phyloP scores from a whole-genome alignment of 2,888 invertebrate genomes.

The Hyposoter didymator region DNA sequence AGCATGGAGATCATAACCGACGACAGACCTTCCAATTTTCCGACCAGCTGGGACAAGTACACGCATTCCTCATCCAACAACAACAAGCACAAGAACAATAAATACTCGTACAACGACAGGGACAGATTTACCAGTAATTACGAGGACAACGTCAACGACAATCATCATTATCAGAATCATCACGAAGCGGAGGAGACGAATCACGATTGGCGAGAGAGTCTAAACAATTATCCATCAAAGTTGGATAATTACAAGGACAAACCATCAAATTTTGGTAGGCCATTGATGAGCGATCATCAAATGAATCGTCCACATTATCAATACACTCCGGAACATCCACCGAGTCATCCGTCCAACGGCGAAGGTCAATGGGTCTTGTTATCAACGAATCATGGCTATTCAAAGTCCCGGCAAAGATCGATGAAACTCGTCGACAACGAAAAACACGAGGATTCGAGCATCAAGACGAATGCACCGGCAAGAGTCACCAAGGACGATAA shows the following conservation, averaged over 20 bases:
- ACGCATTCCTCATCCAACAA: slow-evolving; percentile 61
- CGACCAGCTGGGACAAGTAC: slow-evolving; percentile 80
- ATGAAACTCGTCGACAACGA: slow-evolving; percentile 82
- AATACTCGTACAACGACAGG: slow-evolving; percentile 70
- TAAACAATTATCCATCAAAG: slow-evolving; percentile 73
- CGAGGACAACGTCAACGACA: slow-evolving; percentile 39
- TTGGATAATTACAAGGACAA: slow-evolving; percentile 71
- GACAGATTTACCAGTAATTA: slow-evolving; percentile 66
- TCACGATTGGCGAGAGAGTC: slow-evolving; percentile 74
- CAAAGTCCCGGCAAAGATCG: slow-evolving; percentile 82
- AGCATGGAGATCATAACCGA: slow-evolving; percentile 86
- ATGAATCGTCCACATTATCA: slow-evolving; percentile 82
- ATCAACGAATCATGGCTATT: slow-evolving; percentile 91
- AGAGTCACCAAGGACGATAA: slow-evolving; percentile 59
- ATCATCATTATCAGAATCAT: slow-evolving; percentile 57
- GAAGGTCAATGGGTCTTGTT: slow-evolving; percentile 92
- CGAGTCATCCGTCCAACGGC: slow-evolving; percentile 87
- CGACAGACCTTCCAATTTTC: slow-evolving; percentile 86
- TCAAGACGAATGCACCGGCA: slow-evolving; percentile 57
- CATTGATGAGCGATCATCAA: slow-evolving; percentile 50
- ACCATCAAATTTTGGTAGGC: slow-evolving; percentile 71
- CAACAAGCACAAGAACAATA: slow-evolving; percentile 58
- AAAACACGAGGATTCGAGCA: slow-evolving; percentile 64
- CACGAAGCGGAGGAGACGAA: slow-evolving; percentile 64
- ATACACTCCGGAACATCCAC: slow-evolving; percentile 84